Evolutionary conservation across 2,113 vertebrate genomes (phyloP).

Genomic region (Speoplatyrhinus poulsoni): DNA sequence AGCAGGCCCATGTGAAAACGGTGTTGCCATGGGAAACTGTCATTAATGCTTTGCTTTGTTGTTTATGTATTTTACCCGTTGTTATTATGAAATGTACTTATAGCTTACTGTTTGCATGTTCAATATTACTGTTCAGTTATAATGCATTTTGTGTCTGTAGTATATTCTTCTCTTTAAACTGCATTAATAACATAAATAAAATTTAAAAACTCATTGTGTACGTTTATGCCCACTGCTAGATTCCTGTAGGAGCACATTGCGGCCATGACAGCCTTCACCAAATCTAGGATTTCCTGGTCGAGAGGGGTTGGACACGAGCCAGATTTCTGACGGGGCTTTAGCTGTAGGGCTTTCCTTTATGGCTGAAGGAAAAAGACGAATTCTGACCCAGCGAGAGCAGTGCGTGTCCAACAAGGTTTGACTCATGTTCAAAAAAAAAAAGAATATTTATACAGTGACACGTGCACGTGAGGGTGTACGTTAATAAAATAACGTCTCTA

Average conservation of each 20-base stretch:
- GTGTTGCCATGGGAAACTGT: too few relatives aligned
- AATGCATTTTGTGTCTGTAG: too few relatives aligned
- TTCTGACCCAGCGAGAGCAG: neutral
- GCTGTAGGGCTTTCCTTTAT: too few relatives aligned
- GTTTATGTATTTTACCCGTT: too few relatives aligned
- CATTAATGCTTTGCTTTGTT: neutral
- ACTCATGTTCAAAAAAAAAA: neutral
- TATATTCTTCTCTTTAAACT: too few relatives aligned
- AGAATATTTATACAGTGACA: neutral
- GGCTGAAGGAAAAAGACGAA: neutral
- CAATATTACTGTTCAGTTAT: too few relatives aligned
- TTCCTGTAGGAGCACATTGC: neutral
- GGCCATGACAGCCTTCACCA: neutral
- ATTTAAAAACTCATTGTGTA: neutral
- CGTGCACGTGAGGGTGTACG: neutral
- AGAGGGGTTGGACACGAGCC: too few relatives aligned
- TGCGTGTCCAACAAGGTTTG: neutral
- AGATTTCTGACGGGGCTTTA: neutral
- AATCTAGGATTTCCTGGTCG: constrained; percentile 3
- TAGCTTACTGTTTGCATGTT: too few relatives aligned
- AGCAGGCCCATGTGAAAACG: neutral
- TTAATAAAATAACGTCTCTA: neutral
- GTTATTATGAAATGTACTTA: too few relatives aligned
- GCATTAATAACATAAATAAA: too few relatives aligned
- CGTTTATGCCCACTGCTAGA: neutral